These are phyloP conservation scores for Trididemnum clinides DNA, from an alignment of 23 tunicate genomes.

Conservation along the genomic window DNA sequence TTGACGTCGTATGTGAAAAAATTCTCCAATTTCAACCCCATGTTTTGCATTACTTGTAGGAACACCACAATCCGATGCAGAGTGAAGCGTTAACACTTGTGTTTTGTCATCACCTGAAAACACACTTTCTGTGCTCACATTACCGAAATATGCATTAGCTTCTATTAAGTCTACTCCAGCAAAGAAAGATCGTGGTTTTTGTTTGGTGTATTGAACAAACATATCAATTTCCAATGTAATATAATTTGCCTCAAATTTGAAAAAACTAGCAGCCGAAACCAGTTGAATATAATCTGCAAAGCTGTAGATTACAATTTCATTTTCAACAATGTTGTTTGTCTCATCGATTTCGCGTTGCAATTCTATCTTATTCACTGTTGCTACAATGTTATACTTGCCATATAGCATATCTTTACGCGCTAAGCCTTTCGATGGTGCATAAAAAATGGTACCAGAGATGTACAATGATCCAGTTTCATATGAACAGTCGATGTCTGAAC, in stretches of 20 bases:
- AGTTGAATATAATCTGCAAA: neutral
- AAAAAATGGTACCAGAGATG: neutral
- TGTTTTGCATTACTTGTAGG: neutral
- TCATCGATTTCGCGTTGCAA: neutral
- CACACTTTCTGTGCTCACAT: neutral
- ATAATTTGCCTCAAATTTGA: neutral
- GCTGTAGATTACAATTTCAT: neutral
- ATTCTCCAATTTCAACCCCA: neutral
- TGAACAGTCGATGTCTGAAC: neutral
- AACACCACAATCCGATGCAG: neutral
- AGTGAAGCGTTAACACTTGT: neutral
- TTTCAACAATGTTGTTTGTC: neutral
- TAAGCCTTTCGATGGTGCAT: neutral
- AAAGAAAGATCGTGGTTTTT: neutral
- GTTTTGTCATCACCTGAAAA: neutral
- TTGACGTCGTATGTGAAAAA: neutral
- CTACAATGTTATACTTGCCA: neutral
- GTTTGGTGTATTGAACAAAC: neutral
- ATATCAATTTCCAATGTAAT: neutral
- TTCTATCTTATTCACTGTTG: neutral
- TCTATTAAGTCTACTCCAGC: neutral
- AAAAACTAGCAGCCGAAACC: neutral
- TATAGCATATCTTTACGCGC: neutral
- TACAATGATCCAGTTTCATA: neutral
- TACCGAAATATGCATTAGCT: conserved; percentile 6